phyloP scores from a whole-genome alignment of 2,888 invertebrate genomes.

The Acheta domesticus region DNA sequence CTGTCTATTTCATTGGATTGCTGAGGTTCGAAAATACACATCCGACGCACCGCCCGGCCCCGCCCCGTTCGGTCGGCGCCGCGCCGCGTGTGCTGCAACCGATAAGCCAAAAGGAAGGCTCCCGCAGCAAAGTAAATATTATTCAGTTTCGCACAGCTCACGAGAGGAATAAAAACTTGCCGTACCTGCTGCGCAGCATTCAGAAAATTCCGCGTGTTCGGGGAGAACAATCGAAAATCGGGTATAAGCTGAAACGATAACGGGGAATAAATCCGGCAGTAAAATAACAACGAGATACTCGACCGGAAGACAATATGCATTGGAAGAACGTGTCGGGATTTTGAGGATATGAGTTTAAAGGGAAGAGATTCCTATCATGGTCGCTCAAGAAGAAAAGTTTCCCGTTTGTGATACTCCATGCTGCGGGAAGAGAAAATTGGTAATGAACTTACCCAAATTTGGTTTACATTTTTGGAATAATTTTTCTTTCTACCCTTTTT shows the following conservation, averaged over 20 bases:
- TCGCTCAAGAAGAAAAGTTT: too few relatives aligned
- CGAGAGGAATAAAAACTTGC: neutral
- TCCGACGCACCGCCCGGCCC: neutral
- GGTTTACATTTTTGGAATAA: too few relatives aligned
- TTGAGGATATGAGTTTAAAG: neutral
- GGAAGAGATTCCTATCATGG: neutral
- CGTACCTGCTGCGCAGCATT: neutral
- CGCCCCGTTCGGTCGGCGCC: neutral
- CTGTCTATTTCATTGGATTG: slow-evolving; percentile 10
- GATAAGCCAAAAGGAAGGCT: neutral
- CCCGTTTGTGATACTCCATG: too few relatives aligned
- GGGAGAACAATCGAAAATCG: neutral
- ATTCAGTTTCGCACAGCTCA: neutral
- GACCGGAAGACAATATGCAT: slow-evolving; percentile 6
- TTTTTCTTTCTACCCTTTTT: too few relatives aligned
- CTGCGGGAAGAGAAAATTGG: too few relatives aligned
- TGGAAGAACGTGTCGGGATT: neutral
- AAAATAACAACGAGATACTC: neutral
- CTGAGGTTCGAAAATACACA: slow-evolving; percentile 6
- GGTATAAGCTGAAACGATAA: slow-evolving; percentile 18
- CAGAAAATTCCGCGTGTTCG: too few relatives aligned
- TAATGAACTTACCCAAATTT: too few relatives aligned
- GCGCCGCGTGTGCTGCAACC: neutral
- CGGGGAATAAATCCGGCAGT: neutral
- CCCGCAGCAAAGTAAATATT: neutral